phyloP scores from a whole-genome alignment of 2,797 vertebrate species.

The Sparidentex hasta region DNA sequence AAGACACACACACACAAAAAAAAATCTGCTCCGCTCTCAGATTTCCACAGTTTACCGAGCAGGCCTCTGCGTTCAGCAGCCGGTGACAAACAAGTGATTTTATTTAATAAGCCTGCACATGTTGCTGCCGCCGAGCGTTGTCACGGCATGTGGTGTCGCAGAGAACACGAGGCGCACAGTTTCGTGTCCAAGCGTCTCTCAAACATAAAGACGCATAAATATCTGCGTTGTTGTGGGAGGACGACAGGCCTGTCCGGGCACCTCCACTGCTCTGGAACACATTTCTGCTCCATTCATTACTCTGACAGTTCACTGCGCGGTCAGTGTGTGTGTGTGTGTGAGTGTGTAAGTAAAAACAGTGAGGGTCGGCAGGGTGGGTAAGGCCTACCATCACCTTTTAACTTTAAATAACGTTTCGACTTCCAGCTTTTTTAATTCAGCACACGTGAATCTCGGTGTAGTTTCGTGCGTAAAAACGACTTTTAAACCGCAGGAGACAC shows the following conservation, averaged over 20 bases:
- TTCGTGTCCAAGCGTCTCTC: conserved; percentile 32
- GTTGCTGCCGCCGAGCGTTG: conserved; percentile 33
- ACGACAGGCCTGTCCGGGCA: conserved; percentile 80
- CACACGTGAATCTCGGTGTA: conserved; percentile 8
- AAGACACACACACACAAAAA: conserved; percentile 1
- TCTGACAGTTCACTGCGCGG: conserved; percentile 80
- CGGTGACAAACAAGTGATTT: conserved; percentile 10
- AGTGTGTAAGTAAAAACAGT: conserved; percentile 13
- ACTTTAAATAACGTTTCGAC: conserved; percentile 26
- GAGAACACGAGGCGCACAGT: conserved; percentile 44
- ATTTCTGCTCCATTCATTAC: conserved; percentile 81
- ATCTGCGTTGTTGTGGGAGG: conserved; percentile 69
- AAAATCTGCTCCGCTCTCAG: background rate
- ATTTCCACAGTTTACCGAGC: background rate
- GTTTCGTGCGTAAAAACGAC: background rate
- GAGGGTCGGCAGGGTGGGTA: background rate
- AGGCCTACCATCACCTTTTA: conserved; percentile 18
- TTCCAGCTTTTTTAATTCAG: conserved; percentile 33
- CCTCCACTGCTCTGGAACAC: conserved; percentile 77
- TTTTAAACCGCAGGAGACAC: background rate
- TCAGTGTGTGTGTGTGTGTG: conserved; percentile 45
- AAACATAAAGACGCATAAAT: conserved; percentile 60
- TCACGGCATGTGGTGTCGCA: conserved; percentile 40
- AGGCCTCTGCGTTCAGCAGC: conserved; percentile 12
- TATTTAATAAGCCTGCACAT: conserved; percentile 29